Evolutionary conservation across 2,113 vertebrate species (phyloP).

Genomic region (Morone chrysops): DNA sequence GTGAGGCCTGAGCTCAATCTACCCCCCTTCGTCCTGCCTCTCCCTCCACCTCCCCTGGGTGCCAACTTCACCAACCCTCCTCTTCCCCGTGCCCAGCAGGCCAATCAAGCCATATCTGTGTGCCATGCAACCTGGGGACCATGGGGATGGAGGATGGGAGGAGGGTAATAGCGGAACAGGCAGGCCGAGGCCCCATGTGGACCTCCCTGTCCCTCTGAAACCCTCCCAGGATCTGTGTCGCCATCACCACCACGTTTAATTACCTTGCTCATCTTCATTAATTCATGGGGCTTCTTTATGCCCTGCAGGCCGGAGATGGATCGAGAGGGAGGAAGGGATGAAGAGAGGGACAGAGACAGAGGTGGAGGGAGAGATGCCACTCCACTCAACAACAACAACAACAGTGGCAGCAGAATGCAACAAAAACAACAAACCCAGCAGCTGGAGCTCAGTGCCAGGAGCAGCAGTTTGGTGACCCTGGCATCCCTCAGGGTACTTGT

Average conservation of each 20-base stretch:
- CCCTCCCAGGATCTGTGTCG: conserved; percentile 90
- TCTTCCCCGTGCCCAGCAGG: conserved; percentile 88
- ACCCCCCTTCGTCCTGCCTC: conserved; percentile 73
- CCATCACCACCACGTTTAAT: conserved; percentile 91
- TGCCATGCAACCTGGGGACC: conserved; percentile 87
- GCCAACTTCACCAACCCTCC: conserved; percentile 71
- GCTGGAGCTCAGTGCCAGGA: conserved; percentile 49
- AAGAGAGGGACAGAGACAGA: conserved; percentile 39
- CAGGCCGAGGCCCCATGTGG: conserved; percentile 79
- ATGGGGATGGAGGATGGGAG: conserved; percentile 47
- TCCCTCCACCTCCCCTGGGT: conserved; percentile 76
- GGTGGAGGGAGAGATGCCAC: conserved; percentile 45
- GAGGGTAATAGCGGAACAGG: conserved; percentile 49
- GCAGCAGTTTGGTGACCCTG: conserved; percentile 56
- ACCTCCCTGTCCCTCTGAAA: conserved; percentile 89
- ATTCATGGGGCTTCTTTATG: conserved; percentile 90
- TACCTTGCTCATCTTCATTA: conserved; percentile 94
- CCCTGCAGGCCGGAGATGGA: conserved; percentile 86
- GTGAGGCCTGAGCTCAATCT: conserved; percentile 88
- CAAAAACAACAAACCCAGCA: conserved; percentile 58
- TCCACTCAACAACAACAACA: conserved; percentile 56
- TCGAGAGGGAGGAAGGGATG: conserved; percentile 24
- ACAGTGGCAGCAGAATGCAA: conserved; percentile 55
- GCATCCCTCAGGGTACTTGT: conserved; percentile 49
- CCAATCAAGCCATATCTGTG: conserved; percentile 91